Percentiles rank a stretch among this genome's conserved stretches.
phyloP scores from a whole-genome alignment of 2,797 vertebrate genomes.

The Tamandua tetradactyla region DNA sequence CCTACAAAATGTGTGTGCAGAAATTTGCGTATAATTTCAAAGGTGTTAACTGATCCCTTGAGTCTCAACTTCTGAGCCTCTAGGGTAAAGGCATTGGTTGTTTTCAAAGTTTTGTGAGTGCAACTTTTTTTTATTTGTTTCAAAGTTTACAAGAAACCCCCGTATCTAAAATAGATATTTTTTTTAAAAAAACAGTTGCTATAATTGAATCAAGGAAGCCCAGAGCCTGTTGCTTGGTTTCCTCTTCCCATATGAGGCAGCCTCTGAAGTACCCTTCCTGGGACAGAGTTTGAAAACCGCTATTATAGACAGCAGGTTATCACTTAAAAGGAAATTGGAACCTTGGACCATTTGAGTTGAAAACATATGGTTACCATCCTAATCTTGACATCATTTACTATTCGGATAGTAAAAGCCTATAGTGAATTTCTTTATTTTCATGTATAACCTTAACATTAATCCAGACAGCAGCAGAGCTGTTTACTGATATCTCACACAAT shows the following conservation, averaged over 20 bases:
- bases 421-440: background rate
- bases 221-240: background rate
- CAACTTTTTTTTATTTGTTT: background rate
- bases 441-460: conserved; percentile 82
- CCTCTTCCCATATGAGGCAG: background rate
- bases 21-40: background rate
- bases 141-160: background rate
- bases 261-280: background rate
- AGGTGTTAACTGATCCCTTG: background rate
- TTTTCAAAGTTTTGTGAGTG: background rate
- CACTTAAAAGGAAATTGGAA: background rate
- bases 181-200: background rate
- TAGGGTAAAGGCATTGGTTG: background rate
- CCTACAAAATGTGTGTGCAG: background rate
- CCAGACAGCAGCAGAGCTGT: conserved; percentile 98
- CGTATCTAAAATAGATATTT: background rate
- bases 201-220: background rate
- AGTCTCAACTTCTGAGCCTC: background rate
- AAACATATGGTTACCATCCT: background rate
- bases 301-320: background rate
- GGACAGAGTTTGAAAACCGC: background rate
- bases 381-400: background rate
- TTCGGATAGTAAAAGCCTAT: background rate
- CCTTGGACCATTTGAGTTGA: background rate
- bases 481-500: conserved; percentile 95